Evolutionary conservation across 2,797 vertebrate genomes (phyloP).

Genomic region (Scarus forsteni): DNA sequence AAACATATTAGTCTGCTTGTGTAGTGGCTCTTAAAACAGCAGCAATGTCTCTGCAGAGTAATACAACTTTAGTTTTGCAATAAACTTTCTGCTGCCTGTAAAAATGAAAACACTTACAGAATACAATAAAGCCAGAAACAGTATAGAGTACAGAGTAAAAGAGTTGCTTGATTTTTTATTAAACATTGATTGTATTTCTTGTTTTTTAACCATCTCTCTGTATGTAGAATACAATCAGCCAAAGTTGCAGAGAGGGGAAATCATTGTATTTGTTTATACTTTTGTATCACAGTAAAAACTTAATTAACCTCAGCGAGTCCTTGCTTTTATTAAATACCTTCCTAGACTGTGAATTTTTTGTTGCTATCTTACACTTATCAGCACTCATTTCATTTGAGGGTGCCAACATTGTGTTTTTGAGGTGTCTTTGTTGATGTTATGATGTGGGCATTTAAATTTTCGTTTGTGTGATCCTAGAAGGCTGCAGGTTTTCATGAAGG

Average conservation of each 20-base stretch:
- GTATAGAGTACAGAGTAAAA: background rate
- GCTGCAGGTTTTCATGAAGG: background rate
- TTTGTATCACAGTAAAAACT: slow-evolving; percentile 1
- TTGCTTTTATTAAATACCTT: slow-evolving; percentile 1
- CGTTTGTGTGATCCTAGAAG: background rate
- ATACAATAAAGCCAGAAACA: slow-evolving; percentile 14
- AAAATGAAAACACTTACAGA: slow-evolving; percentile 9
- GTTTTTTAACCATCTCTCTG: slow-evolving; percentile 1
- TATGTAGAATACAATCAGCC: slow-evolving; percentile 11
- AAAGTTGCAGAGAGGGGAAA: background rate
- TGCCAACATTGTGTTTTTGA: background rate
- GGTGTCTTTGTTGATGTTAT: background rate
- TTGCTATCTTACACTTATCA: background rate
- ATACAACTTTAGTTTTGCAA: slow-evolving; percentile 9
- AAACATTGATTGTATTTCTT: slow-evolving; percentile 14
- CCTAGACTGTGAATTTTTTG: slow-evolving; percentile 1
- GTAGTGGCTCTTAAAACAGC: background rate
- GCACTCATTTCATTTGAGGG: background rate
- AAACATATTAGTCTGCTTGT: background rate
- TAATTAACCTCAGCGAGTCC: slow-evolving; percentile 1
- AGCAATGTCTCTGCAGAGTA: slow-evolving; percentile 1
- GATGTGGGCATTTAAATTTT: background rate
- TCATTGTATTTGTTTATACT: background rate
- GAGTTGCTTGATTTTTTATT: slow-evolving; percentile 10
- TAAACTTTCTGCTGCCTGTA: slow-evolving; percentile 18